Percentiles rank a stretch among this genome's conserved stretches.
Evolutionary conservation across 1,140 invertebrate genomes (phyloP).

Genomic region (Psix sp.): DNA sequence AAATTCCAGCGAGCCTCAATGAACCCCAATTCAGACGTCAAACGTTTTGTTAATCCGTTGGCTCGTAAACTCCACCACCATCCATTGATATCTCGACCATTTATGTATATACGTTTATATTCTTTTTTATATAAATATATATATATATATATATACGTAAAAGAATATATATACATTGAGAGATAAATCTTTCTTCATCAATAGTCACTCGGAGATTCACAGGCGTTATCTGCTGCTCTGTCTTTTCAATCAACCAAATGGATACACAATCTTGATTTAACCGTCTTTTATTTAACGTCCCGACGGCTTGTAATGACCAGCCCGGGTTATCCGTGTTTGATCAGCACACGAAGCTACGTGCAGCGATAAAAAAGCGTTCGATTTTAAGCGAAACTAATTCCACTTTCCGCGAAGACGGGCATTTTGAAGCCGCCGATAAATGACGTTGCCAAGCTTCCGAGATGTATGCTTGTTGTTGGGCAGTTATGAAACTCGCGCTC

Average conservation of each 20-base stretch:
- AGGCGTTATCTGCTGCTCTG: background rate
- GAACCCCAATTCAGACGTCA: too few relatives aligned
- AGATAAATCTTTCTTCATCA: too few relatives aligned
- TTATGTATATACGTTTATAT: too few relatives aligned
- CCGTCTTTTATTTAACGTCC: conserved; percentile 27
- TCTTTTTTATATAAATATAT: too few relatives aligned
- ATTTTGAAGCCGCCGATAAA: too few relatives aligned
- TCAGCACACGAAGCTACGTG: background rate
- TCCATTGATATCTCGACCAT: too few relatives aligned
- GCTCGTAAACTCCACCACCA: too few relatives aligned
- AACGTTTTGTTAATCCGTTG: too few relatives aligned
- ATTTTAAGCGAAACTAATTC: conserved; percentile 1
- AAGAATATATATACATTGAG: background rate
- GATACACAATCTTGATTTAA: conserved; percentile 23
- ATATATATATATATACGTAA: background rate
- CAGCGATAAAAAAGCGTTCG: background rate
- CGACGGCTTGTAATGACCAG: conserved; percentile 7
- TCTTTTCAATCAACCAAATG: conserved; percentile 4
- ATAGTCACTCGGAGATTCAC: too few relatives aligned
- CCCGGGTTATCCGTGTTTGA: conserved; percentile 5
- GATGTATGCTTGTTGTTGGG: conserved; percentile 19
- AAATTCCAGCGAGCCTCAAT: too few relatives aligned
- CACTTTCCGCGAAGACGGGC: background rate
- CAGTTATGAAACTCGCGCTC: conserved; percentile 43
- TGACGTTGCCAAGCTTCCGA: too few relatives aligned